A percentile compares a stretch with the other conserved stretches of the same genome.
These are phyloP conservation scores for Papilio xuthus DNA, from an alignment of 1,140 invertebrate genomes.

Conservation along the genomic window DNA sequence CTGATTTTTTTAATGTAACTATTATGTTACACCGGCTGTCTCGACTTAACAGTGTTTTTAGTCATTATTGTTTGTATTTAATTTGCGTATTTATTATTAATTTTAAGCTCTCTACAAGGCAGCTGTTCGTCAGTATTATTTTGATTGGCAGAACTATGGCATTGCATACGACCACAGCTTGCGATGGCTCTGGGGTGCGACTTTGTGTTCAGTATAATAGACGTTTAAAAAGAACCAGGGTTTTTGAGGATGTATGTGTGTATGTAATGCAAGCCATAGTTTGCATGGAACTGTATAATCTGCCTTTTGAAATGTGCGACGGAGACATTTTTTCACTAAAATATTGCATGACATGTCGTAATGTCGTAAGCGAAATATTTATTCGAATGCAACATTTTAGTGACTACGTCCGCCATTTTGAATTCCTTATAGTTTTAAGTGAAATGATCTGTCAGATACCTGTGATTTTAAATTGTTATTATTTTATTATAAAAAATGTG, in stretches of 20 bases:
- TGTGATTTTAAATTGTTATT: constrained; percentile 77
- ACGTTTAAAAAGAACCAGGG: constrained; percentile 41
- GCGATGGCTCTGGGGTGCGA: constrained; percentile 31
- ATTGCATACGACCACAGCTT: constrained; percentile 36
- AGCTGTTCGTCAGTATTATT: constrained; percentile 66
- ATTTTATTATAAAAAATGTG: constrained; percentile 67
- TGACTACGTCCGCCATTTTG: constrained; percentile 43
- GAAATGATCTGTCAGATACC: constrained; percentile 61
- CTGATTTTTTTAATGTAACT: constrained; percentile 64
- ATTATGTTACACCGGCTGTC: constrained; percentile 45
- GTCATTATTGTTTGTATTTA: constrained; percentile 53
- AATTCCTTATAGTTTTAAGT: constrained; percentile 70
- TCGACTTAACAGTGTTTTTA: constrained; percentile 48
- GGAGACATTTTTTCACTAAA: constrained; percentile 41
- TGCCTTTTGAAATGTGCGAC: constrained; percentile 15
- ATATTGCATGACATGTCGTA: constrained; percentile 38
- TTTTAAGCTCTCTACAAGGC: constrained; percentile 57
- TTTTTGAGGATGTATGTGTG: constrained; percentile 37
- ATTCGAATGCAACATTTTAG: constrained; percentile 44
- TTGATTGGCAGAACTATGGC: constrained; percentile 47
- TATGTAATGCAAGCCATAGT: constrained; percentile 46
- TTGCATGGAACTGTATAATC: constrained; percentile 34
- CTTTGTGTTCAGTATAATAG: constrained; percentile 54
- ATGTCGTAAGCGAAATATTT: not conserved
- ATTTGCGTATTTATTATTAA: constrained; percentile 67